These are phyloP conservation scores for Porites cylindrica DNA, from an alignment of 92 coral and sea anemone species.

Conservation along the genomic window DNA sequence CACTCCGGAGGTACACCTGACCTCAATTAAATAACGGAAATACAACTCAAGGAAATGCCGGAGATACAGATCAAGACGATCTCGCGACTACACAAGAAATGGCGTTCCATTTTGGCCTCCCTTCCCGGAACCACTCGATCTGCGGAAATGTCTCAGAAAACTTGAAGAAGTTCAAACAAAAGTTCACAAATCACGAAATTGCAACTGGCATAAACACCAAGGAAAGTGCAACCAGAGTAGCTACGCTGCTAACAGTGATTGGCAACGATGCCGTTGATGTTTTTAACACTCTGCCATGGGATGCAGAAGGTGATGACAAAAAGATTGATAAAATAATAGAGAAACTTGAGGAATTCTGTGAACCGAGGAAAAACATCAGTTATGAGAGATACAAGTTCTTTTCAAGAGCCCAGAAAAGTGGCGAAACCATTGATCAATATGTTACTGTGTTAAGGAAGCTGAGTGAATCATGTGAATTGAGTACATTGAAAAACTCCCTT, in stretches of 20 bases:
- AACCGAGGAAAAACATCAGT: slow-evolving; percentile 34
- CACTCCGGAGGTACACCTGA: too few relatives aligned
- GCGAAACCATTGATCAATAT: slow-evolving; percentile 59
- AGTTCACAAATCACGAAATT: slow-evolving; percentile 47
- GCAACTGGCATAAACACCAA: slow-evolving; percentile 50
- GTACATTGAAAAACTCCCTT: not conserved
- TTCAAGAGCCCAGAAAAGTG: slow-evolving; percentile 58
- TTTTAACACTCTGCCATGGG: slow-evolving; percentile 51
- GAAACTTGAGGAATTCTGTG: slow-evolving; percentile 57
- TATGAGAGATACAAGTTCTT: slow-evolving; percentile 7
- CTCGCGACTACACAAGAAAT: not conserved
- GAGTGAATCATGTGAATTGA: not conserved
- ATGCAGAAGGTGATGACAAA: slow-evolving; percentile 55
- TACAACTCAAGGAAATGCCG: too few relatives aligned
- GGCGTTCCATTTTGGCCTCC: slow-evolving; percentile 45
- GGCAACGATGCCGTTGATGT: slow-evolving; percentile 60
- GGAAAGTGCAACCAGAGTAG: slow-evolving; percentile 53
- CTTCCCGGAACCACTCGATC: slow-evolving; percentile 58
- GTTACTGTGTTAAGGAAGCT: slow-evolving; percentile 26
- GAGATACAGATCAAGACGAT: too few relatives aligned
- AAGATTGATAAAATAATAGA: slow-evolving; percentile 51
- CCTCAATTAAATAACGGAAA: too few relatives aligned
- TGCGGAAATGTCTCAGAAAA: slow-evolving; percentile 63
- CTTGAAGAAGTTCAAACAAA: slow-evolving; percentile 64
- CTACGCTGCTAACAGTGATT: slow-evolving; percentile 53